These are phyloP conservation scores for Tricholaema leucomelas DNA, from an alignment of 2,113 vertebrate genomes.

Conservation along the genomic window DNA sequence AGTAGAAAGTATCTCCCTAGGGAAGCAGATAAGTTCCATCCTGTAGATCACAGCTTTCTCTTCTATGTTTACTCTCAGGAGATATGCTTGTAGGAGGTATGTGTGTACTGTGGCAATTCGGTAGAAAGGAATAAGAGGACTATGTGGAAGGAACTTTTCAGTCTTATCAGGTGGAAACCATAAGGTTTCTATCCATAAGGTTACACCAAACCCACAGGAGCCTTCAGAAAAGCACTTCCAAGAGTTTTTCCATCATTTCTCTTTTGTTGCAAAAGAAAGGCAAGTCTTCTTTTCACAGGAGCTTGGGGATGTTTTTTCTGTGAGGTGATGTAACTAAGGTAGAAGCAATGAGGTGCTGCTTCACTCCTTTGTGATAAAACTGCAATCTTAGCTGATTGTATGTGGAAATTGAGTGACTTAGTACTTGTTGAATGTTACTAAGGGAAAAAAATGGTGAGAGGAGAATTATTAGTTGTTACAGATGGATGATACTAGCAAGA, in stretches of 20 bases:
- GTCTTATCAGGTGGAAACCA: neutral
- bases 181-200: accelerated
- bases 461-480: neutral
- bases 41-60: neutral
- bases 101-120: neutral
- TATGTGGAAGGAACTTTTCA: neutral
- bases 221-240: neutral
- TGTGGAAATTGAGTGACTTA: neutral
- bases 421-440: neutral
- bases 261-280: neutral
- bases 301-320: neutral
- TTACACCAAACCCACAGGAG: neutral
- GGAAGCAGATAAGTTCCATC: conserved; percentile 10
- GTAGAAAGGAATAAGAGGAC: neutral
- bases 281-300: neutral
- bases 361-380: neutral
- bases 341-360: neutral
- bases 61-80: conserved; percentile 26
- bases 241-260: neutral
- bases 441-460: neutral
- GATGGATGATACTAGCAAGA: neutral
- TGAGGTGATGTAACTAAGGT: neutral
- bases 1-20: neutral
- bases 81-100: neutral
- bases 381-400: neutral